Evolutionary conservation across 2,797 vertebrate genomes (phyloP).

Genomic region (Gymnocypris eckloni): DNA sequence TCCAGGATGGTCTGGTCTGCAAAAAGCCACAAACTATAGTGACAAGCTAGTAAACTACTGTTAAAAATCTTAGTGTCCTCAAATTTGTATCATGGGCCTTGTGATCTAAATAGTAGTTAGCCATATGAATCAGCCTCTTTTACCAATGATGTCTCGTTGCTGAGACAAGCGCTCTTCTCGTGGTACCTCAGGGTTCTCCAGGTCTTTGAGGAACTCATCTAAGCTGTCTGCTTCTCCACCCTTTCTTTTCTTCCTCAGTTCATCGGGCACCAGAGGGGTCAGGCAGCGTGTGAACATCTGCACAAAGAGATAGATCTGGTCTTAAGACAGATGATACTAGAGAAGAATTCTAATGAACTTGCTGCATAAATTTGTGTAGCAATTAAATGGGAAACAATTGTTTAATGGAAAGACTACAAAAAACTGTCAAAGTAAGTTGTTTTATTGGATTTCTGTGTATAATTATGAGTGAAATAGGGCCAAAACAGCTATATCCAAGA

Average conservation of each 20-base stretch:
- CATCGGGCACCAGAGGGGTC: slow-evolving; percentile 96
- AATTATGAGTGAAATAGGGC: background rate
- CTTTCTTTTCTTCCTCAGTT: slow-evolving; percentile 95
- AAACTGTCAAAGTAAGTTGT: background rate
- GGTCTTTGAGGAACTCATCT: slow-evolving; percentile 98
- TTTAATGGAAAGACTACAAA: background rate
- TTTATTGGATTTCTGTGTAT: background rate
- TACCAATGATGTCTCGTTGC: slow-evolving; percentile 93
- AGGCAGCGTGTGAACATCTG: slow-evolving; percentile 99
- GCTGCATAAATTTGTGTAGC: background rate
- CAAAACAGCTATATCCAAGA: background rate
- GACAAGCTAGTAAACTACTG: background rate
- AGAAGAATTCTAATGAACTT: background rate
- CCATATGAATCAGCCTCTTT: slow-evolving; percentile 27
- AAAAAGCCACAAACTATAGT: slow-evolving; percentile 11
- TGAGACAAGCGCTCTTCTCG: slow-evolving; percentile 87
- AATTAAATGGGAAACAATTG: background rate
- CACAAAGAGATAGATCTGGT: background rate
- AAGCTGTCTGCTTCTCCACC: slow-evolving; percentile 97
- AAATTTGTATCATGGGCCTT: too few relatives aligned
- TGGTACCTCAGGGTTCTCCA: slow-evolving; percentile 98
- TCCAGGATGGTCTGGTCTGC: slow-evolving; percentile 96
- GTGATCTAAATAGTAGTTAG: background rate
- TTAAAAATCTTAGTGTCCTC: background rate
- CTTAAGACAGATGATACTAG: background rate